Evolutionary conservation across 2,888 invertebrate species (phyloP).

Genomic region (Dendrolimus pini): DNA sequence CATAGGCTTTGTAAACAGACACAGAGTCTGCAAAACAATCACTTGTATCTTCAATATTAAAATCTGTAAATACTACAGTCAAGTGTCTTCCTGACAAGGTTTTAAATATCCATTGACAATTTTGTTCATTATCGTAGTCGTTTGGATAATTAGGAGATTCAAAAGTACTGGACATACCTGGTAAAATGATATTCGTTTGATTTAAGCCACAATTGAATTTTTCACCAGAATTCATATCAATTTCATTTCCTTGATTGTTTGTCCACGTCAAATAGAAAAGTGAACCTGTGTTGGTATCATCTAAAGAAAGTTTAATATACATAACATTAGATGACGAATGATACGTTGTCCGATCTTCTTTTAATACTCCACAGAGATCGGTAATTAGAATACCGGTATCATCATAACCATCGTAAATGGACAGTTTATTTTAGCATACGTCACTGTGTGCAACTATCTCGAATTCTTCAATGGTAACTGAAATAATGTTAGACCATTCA

Average conservation of each 20-base stretch:
- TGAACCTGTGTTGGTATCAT: constrained; percentile 58
- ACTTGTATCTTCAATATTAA: constrained; percentile 78
- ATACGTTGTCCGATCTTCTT: constrained; percentile 27
- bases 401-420: constrained; percentile 86
- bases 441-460: constrained; percentile 43
- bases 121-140: constrained; percentile 77
- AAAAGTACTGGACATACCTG: constrained; percentile 43
- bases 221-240: constrained; percentile 10
- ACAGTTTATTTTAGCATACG: constrained; percentile 43
- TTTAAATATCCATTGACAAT: constrained; percentile 85
- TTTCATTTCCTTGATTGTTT: constrained; percentile 20
- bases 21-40: constrained; percentile 80
- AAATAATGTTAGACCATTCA: constrained; percentile 27
- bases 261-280: constrained; percentile 49
- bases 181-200: constrained; percentile 31
- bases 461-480: constrained; percentile 32
- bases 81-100: constrained; percentile 79
- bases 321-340: constrained; percentile 79
- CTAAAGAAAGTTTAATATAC: constrained; percentile 72
- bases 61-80: constrained; percentile 65
- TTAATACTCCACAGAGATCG: constrained; percentile 70
- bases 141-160: constrained; percentile 87
- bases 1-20: constrained; percentile 73
- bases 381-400: constrained; percentile 75
- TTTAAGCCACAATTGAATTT: constrained; percentile 53